Evolutionary conservation across 2,888 invertebrate species (phyloP).

Genomic region (Cyaniris semiargus): DNA sequence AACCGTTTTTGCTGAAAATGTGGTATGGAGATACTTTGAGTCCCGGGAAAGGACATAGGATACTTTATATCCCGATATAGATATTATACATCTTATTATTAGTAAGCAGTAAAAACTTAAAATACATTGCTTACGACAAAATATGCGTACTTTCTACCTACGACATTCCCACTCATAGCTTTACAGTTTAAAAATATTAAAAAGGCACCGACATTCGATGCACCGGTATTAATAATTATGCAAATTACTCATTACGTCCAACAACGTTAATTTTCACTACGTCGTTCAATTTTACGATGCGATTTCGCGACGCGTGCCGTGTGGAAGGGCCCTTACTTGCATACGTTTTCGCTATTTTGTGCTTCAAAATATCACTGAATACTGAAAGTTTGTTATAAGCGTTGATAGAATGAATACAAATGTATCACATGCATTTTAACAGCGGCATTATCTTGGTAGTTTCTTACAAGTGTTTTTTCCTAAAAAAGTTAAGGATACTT

Average conservation of each 20-base stretch:
- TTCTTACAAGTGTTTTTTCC: too few species aligned
- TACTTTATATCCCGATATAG: too few species aligned
- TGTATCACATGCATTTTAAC: too few species aligned
- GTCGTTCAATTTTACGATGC: constrained; percentile 7
- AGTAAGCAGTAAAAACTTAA: too few species aligned
- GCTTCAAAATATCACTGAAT: not conserved
- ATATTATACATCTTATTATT: too few species aligned
- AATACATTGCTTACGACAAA: not conserved
- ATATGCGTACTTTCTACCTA: not conserved
- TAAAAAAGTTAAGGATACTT: too few species aligned
- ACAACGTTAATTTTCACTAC: constrained; percentile 8
- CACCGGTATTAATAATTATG: constrained; percentile 1
- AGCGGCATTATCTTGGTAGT: too few species aligned
- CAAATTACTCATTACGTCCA: constrained; percentile 5
- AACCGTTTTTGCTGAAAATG: too few species aligned
- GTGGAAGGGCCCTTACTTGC: constrained; percentile 38
- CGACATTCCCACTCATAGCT: not conserved
- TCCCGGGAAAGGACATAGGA: too few species aligned
- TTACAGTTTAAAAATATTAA: not conserved
- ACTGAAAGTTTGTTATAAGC: not conserved
- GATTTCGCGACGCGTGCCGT: constrained; percentile 42
- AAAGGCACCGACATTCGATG: not conserved
- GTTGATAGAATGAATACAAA: not conserved
- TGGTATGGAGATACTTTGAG: too few species aligned
- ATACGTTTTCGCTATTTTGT: constrained; percentile 2